Evolutionary conservation across 2,113 vertebrate species (phyloP), one percentile per base, ranked within the genome.

Genomic region (Leuciscus idus): DNA sequence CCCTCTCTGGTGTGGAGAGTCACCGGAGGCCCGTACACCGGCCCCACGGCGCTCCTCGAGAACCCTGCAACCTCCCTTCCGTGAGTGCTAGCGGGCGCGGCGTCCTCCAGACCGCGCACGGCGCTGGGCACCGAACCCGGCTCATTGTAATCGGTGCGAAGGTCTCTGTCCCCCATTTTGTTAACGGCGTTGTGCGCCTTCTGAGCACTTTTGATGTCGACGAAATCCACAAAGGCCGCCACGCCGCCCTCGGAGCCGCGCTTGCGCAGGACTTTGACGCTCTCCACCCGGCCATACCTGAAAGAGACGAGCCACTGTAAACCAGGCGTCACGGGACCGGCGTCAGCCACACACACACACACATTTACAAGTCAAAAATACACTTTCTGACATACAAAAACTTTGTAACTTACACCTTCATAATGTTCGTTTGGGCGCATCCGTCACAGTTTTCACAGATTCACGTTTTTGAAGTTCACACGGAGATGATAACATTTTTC

Each of bases 201-300:
- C 94, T 99, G 98, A 11, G 98, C 98, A 93, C 98, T 99, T 96
- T 99, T 99, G 92, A 99, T 99, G 96, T 99, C 98, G 95, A 99
- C 98, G 96, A 99, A 99, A 97, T 99, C 98, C 97, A 99, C 98
- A 95, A 99, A 99, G 17, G 98, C 98, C 86, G 98, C 98, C 94
- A 99, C 98, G 86, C 98, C 98, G 10, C 98, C 98, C 94, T 99
- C 98, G 33, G 98, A 99, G 87, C 98, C 98, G 88, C 98, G 95
- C 93, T 99, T 99, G 85, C 97, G 98, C 92, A 99, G 97, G 85
- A 99, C 98, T 95, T 99, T 99, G 93, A 99, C 98, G 84, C 98
- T 99, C 94, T 99, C 98, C 85, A 99, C 98, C 19, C 98, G 98
- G 92, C 98, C 98, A 98, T 99, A 99, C 96, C 98, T 99, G 86